Evolutionary conservation across 37 sponge, comb jelly and placozoan species (phyloP).

Genomic region (Petrosia ficiformis): DNA sequence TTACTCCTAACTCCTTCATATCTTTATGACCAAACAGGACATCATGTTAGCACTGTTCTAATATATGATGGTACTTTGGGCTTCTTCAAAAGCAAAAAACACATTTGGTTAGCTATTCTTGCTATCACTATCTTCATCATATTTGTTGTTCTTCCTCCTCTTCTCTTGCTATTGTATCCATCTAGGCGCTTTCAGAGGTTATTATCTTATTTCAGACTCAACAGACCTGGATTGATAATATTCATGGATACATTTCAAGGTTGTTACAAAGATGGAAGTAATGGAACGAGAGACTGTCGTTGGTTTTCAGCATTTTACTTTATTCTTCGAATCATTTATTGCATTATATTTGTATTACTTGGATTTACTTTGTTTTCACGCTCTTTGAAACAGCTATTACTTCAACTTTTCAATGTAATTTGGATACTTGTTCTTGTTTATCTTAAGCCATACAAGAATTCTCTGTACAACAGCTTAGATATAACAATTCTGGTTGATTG

Average conservation of each 20-base stretch:
- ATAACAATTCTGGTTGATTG: not conserved
- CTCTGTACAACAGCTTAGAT: not conserved
- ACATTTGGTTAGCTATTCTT: not conserved
- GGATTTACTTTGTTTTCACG: not conserved
- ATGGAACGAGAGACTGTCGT: not conserved
- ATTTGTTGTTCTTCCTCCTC: slow-evolving; percentile 11
- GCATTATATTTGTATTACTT: not conserved
- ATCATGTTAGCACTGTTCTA: not conserved
- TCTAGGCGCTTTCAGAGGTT: not conserved
- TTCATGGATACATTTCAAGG: slow-evolving; percentile 2
- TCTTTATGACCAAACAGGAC: not conserved
- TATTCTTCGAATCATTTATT: not conserved
- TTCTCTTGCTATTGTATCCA: slow-evolving; percentile 18
- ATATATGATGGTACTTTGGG: slow-evolving; percentile 6
- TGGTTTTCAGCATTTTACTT: not conserved
- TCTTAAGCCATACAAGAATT: not conserved
- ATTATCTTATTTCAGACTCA: not conserved
- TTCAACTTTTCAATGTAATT: not conserved
- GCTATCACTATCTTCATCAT: not conserved
- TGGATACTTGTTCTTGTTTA: not conserved
- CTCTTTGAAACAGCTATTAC: not conserved
- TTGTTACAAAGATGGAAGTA: slow-evolving; percentile 5
- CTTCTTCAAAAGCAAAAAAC: not conserved
- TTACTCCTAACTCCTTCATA: not conserved
- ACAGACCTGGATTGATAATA: slow-evolving; percentile 4